A percentile compares a stretch with the other conserved stretches of the same genome.
These are phyloP conservation scores for Adrianichthys oophorus DNA, from an alignment of 2,797 vertebrate genomes.

Conservation along the genomic window DNA sequence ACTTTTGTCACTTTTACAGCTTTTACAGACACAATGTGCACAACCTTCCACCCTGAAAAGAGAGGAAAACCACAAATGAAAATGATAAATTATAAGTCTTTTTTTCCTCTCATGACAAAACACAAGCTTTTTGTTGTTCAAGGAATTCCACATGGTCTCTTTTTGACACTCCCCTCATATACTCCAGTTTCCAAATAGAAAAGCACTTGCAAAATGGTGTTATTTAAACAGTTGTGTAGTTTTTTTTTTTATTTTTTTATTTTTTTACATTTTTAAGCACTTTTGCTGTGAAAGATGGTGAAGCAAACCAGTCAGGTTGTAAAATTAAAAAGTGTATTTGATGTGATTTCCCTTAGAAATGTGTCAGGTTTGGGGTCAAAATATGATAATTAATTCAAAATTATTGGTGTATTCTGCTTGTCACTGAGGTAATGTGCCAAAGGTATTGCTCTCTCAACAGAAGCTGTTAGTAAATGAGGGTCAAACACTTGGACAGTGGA, in stretches of 20 bases:
- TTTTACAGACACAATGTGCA: neutral
- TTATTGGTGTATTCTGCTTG: too few relatives aligned
- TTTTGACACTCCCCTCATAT: too few relatives aligned
- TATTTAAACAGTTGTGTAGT: too few relatives aligned
- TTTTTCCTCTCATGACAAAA: constrained; percentile 22
- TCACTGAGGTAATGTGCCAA: too few relatives aligned
- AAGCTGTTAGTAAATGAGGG: constrained; percentile 23
- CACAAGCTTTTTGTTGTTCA: neutral
- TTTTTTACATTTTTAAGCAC: neutral
- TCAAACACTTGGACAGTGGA: constrained; percentile 36
- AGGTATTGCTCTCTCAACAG: neutral
- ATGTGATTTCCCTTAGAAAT: neutral
- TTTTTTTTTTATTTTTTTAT: too few relatives aligned
- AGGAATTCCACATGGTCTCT: too few relatives aligned
- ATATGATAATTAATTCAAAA: too few relatives aligned
- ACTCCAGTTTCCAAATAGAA: too few relatives aligned
- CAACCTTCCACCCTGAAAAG: too few relatives aligned
- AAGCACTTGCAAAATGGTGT: too few relatives aligned
- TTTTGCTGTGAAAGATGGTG: too few relatives aligned
- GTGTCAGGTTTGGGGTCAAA: neutral
- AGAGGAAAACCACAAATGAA: too few relatives aligned
- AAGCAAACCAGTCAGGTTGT: neutral
- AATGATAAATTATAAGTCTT: constrained; percentile 36
- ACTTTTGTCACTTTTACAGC: neutral
- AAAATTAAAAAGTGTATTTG: neutral